Evolutionary conservation across 2,113 vertebrate genomes (phyloP), one percentile per base, ranked within the genome.

Genomic region (Larimichthys crocea): DNA sequence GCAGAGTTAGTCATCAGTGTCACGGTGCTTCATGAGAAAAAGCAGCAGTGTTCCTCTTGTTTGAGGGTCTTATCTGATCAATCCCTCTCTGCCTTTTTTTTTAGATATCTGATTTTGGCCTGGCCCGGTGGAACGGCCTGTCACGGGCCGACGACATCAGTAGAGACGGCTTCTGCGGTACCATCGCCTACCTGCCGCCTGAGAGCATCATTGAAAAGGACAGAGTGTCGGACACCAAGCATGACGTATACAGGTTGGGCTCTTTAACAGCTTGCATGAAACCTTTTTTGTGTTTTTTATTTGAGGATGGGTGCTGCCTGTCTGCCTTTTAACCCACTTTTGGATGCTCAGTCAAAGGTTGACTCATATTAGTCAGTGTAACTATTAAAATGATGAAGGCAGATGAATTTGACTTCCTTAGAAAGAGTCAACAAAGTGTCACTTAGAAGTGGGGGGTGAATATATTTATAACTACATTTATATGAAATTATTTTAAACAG

Each of bases 171-270:
- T 96, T 99, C 85, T 99, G 97, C 4, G 98, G 98, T 56, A 99
- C 98, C 0, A 97, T 99, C 0, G 98, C 98, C 0, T 99, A 99
- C 85, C 96, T 99, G 40, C 98, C 98, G 0, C 98, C 98, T 0
- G 98, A 99, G 86, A 96, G 98, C 79, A 98, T 99, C 93, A 96
- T 97, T 4, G 96, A 98, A 92, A 99, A 99, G 88, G 97, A 97
- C 93, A 90, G 96, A 57, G 95, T 96, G 82, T 99, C 98, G 1
- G 97, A 99, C 94, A 98, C 96, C 85, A 99, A 99, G 76, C 98
- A 99, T 0, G 98, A 99, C 0, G 97, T 99, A 7, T 99, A 99
- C 96, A 99, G 98, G 98, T 99, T 48, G 50, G 96, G 17, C 40
- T 55, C 40, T 35, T 50, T 49, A 8, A 15, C 10, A 42, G 7